Conservation (phyloP, 92 coral and sea anemone species). For the Porites lobata region DNA sequence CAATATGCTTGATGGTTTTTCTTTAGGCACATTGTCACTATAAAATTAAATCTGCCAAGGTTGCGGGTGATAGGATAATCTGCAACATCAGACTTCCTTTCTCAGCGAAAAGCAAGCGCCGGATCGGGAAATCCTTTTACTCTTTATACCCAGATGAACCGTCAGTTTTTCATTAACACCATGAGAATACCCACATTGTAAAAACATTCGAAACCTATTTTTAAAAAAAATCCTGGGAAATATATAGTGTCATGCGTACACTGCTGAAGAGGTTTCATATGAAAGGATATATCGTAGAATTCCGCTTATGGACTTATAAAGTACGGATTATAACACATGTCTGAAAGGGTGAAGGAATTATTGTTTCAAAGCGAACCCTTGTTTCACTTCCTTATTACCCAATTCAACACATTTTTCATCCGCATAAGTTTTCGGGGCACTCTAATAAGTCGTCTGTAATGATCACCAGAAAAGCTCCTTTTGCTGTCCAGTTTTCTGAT, state of each 20-base stretch:
- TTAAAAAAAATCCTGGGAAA: no score
- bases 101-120: not conserved
- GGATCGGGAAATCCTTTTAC: not conserved
- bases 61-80: not conserved
- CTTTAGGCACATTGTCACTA: not conserved
- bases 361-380: not conserved
- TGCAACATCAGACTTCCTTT: not conserved
- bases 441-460: not conserved
- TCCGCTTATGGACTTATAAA: no score
- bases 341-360: no score
- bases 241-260: no score
- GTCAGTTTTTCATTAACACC: not conserved
- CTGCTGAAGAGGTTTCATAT: no score
- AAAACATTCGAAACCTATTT: no score
- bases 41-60: not conserved
- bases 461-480: not conserved
- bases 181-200: no score
- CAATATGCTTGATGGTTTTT: slow-evolving; percentile 18
- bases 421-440: not conserved
- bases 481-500: not conserved
- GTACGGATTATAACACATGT: no score
- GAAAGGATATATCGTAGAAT: no score
- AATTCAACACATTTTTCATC: not conserved
- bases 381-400: not conserved
- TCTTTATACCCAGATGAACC: not conserved